Evolutionary conservation across 2,113 vertebrate species (phyloP), one percentile per base, ranked within the genome.

Genomic region (Halcyon senegalensis): DNA sequence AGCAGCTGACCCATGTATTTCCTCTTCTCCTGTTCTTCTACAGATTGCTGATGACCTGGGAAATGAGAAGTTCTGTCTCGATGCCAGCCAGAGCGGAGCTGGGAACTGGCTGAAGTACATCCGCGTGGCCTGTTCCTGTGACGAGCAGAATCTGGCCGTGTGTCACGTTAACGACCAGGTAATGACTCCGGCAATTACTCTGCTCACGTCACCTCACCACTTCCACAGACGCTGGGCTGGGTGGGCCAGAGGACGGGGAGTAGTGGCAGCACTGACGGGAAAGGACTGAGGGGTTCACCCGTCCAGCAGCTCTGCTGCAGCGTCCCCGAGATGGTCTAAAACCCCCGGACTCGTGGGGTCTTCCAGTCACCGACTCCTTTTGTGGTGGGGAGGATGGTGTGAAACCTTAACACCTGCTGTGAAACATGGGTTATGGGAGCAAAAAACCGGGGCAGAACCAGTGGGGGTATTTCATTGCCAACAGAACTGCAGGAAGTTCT

Each of bases 21-120:
- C 44, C 44, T 28, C 75, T 50, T 13, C 35, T 33, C 20, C 24
- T 41, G 3, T 60, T 60, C 31, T 56, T 63, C 96, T n/a, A 7
- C 98, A 99, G 99, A 96, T 99, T 59, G 98, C 99, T 6, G 99
- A 99, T 15, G 98, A 99, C 58, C 98, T 99, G 98, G 98, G 98
- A 41, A 98, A 94, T 11, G 97, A 99, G 84, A 99, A 99, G 94
- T 99, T 99, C 98, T 98, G 98, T 0, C 68, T 98, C 33, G 99
- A 99, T 18, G 96, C 96, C 2, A 91, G 93, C 87, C 98, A 97
- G 76, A 98, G 98, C 0, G 98, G 98, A 50, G 91, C 97, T 15
- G 98, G 98, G 84, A 99, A 98, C 98, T 99, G 99, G 99, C 98
- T 99, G 84, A 99, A 99, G 91, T 99, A 99, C 74, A 98, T 99